A percentile compares a stretch with the other conserved stretches of the same genome.
phyloP scores from a whole-genome alignment of 2,113 vertebrate genomes.

The Otocyon megalotis region DNA sequence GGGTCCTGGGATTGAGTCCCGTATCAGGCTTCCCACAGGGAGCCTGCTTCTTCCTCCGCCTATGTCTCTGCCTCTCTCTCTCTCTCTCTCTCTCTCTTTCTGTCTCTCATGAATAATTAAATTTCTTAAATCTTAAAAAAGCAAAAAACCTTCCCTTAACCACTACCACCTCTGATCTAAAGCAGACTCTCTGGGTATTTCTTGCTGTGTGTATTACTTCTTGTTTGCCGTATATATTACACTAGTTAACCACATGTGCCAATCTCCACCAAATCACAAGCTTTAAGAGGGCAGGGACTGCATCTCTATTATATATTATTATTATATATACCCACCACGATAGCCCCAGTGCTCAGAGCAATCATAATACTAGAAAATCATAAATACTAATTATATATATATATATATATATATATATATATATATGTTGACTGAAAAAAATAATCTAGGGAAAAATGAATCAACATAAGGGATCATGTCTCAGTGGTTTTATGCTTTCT shows the following conservation, averaged over 20 bases:
- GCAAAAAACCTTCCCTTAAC: neutral
- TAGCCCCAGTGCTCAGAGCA: neutral
- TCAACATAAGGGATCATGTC: neutral
- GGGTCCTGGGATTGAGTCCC: no score
- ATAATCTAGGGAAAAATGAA: neutral
- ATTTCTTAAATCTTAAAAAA: no score
- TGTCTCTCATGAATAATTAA: no score
- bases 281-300: neutral
- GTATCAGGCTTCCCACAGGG: no score
- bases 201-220: neutral
- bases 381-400: neutral
- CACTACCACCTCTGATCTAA: neutral
- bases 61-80: no score
- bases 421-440: neutral
- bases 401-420: neutral
- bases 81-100: no score
- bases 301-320: neutral
- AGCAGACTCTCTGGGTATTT: neutral
- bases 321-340: neutral
- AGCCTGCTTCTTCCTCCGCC: no score
- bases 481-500: neutral
- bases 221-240: neutral
- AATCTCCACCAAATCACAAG: neutral
- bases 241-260: neutral
- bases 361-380: no score